Conservation (phyloP, 2,797 vertebrate genomes). For the Toxotes lorentzi region DNA sequence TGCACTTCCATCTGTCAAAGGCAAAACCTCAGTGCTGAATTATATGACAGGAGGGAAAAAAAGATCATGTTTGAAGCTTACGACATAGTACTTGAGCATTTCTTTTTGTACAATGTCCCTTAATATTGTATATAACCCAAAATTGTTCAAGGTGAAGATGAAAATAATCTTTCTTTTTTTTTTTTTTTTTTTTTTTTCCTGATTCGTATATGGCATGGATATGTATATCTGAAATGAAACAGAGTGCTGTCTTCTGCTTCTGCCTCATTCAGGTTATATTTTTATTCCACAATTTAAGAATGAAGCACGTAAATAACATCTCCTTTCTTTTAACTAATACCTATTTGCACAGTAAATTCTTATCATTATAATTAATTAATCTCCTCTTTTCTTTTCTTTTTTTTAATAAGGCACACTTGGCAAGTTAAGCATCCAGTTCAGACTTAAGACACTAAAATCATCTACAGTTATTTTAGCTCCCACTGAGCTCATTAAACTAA, state of each 20-base stretch:
- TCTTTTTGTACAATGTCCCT: constrained; percentile 74
- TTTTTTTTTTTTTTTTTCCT: constrained; percentile 40
- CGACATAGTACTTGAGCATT: constrained; percentile 73
- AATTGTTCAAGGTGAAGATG: constrained; percentile 73
- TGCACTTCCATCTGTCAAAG: constrained; percentile 77
- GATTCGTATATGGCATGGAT: constrained; percentile 79
- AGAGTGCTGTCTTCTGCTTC: constrained; percentile 77
- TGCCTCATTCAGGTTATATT: constrained; percentile 69
- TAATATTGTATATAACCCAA: constrained; percentile 76
- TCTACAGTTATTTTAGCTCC: constrained; percentile 1
- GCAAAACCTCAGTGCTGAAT: constrained; percentile 73
- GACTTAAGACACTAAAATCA: constrained; percentile 13
- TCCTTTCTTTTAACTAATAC: constrained; percentile 40
- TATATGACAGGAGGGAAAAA: constrained; percentile 46
- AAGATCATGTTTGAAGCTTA: constrained; percentile 73
- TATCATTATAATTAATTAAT: constrained; percentile 12
- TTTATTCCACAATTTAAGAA: constrained; percentile 53
- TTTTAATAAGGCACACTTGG: constrained; percentile 36
- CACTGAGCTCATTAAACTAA: neutral
- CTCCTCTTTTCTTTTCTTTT: neutral
- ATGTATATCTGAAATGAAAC: constrained; percentile 78
- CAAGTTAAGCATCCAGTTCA: constrained; percentile 38
- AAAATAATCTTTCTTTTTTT: constrained; percentile 60
- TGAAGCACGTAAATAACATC: constrained; percentile 67
- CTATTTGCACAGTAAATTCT: constrained; percentile 62